phyloP scores from a whole-genome alignment of 1,140 invertebrate genomes.

The Lordiphosa clarofinis region DNA sequence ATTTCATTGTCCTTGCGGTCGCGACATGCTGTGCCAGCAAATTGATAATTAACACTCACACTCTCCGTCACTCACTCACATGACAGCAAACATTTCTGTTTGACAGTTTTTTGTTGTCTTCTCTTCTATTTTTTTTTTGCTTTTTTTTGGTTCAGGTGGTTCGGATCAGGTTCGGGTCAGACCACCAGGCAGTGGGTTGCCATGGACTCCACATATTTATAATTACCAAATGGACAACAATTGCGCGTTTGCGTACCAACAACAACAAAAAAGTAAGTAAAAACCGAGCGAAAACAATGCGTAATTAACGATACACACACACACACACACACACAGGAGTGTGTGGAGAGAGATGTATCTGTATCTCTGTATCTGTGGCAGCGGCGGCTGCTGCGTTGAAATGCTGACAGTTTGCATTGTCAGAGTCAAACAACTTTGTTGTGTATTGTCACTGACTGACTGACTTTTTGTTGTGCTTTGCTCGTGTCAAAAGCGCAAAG shows the following conservation, averaged over 20 bases:
- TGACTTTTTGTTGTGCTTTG: slow-evolving; percentile 18
- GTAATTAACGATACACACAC: slow-evolving; percentile 55
- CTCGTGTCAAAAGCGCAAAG: slow-evolving; percentile 65
- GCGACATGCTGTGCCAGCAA: slow-evolving; percentile 67
- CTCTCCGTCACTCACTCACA: slow-evolving; percentile 9
- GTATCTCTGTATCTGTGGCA: slow-evolving; percentile 26
- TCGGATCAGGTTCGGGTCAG: slow-evolving; percentile 3
- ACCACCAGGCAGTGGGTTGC: slow-evolving; percentile 26
- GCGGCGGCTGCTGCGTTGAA: slow-evolving; percentile 12
- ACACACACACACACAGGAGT: too few species aligned
- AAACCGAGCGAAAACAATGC: slow-evolving; percentile 53
- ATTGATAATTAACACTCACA: slow-evolving; percentile 71
- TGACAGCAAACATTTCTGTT: slow-evolving; percentile 63
- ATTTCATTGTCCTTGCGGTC: slow-evolving; percentile 72
- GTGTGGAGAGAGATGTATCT: slow-evolving; percentile 12
- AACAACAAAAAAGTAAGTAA: background rate
- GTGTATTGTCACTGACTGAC: slow-evolving; percentile 37
- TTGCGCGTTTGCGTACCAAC: slow-evolving; percentile 16
- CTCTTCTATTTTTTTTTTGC: background rate
- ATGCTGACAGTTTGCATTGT: slow-evolving; percentile 66
- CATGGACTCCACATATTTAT: slow-evolving; percentile 62
- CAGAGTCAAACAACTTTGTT: slow-evolving; percentile 66
- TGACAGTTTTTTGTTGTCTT: slow-evolving; percentile 48
- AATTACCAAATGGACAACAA: slow-evolving; percentile 75
- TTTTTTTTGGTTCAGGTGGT: slow-evolving; percentile 1